phyloP scores from a whole-genome alignment of 2,113 vertebrate genomes.

The Fregetta grallaria region DNA sequence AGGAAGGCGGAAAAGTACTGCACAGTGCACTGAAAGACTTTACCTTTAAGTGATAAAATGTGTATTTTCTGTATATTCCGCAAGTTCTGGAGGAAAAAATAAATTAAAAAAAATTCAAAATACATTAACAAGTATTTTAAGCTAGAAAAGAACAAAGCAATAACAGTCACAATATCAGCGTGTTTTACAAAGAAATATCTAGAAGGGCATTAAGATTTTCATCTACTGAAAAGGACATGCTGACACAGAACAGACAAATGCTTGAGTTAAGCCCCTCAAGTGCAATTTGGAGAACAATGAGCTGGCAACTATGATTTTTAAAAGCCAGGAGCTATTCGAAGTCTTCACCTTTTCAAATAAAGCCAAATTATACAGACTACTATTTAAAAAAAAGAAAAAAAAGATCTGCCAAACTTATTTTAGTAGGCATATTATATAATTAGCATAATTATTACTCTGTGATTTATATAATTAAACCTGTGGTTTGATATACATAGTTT shows the following conservation, averaged over 20 bases:
- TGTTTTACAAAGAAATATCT: background rate
- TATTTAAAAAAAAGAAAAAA: background rate
- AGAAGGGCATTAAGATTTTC: background rate
- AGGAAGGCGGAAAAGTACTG: background rate
- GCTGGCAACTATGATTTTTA: background rate
- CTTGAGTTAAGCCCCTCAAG: background rate
- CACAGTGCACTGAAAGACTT: background rate
- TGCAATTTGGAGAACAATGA: background rate
- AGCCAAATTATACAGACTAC: background rate
- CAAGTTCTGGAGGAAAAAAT: background rate
- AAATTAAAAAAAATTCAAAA: background rate
- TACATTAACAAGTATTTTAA: background rate
- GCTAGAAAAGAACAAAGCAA: background rate
- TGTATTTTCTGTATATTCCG: background rate
- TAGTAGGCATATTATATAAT: background rate
- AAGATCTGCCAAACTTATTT: background rate
- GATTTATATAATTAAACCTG: slow-evolving; percentile 1
- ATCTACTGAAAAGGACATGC: background rate
- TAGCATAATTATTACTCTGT: background rate
- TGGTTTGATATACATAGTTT: background rate
- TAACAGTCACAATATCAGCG: background rate
- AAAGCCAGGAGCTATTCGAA: background rate
- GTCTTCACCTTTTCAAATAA: background rate
- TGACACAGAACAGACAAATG: background rate
- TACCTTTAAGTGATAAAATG: background rate